Evolutionary conservation across 2,113 vertebrate species (phyloP).

Genomic region (Alexandromys fortis): DNA sequence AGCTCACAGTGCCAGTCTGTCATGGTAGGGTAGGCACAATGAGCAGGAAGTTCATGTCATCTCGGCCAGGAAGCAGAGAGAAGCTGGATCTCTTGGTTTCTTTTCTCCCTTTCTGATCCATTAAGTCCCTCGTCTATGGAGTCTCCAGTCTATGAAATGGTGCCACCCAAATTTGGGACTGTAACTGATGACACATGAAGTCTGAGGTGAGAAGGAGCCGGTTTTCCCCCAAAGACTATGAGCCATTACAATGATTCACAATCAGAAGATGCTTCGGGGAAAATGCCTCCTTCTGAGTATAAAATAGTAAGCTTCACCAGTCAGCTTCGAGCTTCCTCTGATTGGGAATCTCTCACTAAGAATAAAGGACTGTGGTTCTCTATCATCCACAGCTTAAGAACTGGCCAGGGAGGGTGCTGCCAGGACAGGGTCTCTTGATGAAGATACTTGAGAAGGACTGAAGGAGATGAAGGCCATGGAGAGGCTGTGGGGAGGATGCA

Average conservation of each 20-base stretch:
- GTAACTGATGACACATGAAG: background rate
- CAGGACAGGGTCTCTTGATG: fast-evolving
- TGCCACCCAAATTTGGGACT: background rate
- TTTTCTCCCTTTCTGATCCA: background rate
- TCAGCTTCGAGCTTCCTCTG: background rate
- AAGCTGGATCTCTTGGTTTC: background rate
- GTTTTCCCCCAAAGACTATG: slow-evolving; percentile 4
- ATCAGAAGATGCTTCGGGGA: background rate
- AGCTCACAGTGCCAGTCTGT: background rate
- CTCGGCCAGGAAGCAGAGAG: background rate
- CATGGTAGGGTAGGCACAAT: background rate
- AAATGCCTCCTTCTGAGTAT: slow-evolving; percentile 19
- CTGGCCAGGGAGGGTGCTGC: background rate
- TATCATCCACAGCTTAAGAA: background rate
- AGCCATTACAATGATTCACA: slow-evolving; percentile 10
- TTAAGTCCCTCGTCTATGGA: background rate
- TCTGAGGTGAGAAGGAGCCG: background rate
- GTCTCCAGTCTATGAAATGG: too few species aligned
- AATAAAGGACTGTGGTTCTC: background rate
- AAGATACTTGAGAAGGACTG: fast-evolving
- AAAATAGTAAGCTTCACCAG: slow-evolving; percentile 31
- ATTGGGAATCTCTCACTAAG: background rate
- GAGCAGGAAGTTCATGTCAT: background rate
- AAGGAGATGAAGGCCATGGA: background rate
- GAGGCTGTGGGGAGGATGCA: background rate